Conservation (phyloP, 2,113 vertebrate species). For the Axis porcinus region DNA sequence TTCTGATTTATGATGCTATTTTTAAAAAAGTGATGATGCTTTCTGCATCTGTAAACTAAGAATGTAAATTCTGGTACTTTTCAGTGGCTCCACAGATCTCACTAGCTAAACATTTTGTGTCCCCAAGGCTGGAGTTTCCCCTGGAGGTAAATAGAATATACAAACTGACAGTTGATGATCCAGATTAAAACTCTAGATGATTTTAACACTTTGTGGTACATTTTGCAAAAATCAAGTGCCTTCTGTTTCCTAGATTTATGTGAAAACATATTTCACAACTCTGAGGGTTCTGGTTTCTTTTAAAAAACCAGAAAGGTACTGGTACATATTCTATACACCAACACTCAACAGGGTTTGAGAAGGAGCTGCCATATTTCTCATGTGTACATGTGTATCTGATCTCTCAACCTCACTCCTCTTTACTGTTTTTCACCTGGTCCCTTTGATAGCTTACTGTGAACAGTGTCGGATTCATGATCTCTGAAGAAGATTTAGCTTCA, state of each 20-base stretch:
- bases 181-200: not conserved
- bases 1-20: not conserved
- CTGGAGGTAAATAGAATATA: not conserved
- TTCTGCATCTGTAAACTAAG: not conserved
- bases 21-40: not conserved
- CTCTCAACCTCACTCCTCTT: not conserved
- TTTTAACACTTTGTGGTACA: not conserved
- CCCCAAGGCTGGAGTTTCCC: not conserved
- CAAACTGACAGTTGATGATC: not conserved
- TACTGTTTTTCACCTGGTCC: not conserved
- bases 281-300: not conserved
- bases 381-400: accelerated
- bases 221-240: not conserved
- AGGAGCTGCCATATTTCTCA: accelerated
- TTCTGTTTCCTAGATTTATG: not conserved
- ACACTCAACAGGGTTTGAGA: not conserved
- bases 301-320: not conserved
- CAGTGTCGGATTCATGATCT: not conserved
- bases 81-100: not conserved
- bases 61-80: not conserved
- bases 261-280: not conserved
- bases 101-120: not conserved
- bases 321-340: not conserved
- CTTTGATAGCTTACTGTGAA: not conserved
- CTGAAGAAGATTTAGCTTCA: not conserved